phyloP scores from a whole-genome alignment of 2,797 vertebrate genomes.

The Pangasius krempfi region DNA sequence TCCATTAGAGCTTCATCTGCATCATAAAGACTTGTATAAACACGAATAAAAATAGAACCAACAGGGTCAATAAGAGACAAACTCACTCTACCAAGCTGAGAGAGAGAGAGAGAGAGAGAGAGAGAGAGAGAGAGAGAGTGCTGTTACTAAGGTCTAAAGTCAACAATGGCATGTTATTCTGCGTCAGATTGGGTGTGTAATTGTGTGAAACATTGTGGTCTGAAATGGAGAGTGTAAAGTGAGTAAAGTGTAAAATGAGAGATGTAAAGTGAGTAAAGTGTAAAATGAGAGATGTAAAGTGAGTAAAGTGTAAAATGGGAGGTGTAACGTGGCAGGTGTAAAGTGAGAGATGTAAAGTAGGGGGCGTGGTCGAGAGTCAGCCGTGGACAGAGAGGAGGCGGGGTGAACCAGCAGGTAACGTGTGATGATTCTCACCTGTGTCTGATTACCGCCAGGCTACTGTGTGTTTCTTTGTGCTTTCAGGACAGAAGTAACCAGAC shows the following conservation, averaged over 20 bases:
- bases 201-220: no score
- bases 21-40: conserved; percentile 39
- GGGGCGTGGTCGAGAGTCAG: no score
- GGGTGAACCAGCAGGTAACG: not conserved
- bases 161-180: no score
- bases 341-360: no score
- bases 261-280: no score
- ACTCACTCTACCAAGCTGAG: not conserved
- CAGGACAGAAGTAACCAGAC: no score
- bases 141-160: no score
- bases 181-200: no score
- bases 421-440: not conserved
- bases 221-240: no score
- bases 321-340: not conserved
- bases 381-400: not conserved
- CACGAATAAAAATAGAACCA: conserved; percentile 13
- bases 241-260: no score
- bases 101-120: not conserved
- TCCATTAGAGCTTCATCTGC: conserved; percentile 54
- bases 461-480: not conserved
- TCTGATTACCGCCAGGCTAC: not conserved
- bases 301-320: not conserved
- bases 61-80: conserved; percentile 20
- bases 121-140: not conserved
- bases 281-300: no score